Percentiles rank a stretch among this genome's conserved stretches.
Conservation (phyloP, 2,797 vertebrate genomes). For the Xerus rutilus region DNA sequence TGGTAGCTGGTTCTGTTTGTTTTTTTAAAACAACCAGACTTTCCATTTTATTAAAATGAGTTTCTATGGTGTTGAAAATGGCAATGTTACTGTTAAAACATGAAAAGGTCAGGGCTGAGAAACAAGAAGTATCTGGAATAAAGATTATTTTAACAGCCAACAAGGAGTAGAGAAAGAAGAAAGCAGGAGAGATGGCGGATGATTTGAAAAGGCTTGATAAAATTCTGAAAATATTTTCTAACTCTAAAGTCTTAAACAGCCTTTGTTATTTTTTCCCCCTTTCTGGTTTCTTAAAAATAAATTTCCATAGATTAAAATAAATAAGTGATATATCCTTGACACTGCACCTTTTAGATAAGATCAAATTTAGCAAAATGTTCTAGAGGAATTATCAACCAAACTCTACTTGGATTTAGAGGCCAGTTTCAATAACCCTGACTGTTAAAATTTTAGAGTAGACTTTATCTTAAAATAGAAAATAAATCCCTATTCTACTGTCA, state of each 20-base stretch:
- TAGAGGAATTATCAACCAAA: conserved; percentile 45
- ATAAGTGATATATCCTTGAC: background rate
- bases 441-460: conserved; percentile 16
- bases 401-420: conserved; percentile 22
- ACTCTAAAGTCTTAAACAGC: background rate
- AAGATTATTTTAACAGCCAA: conserved; percentile 30
- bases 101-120: background rate
- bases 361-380: conserved; percentile 55
- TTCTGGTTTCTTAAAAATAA: background rate
- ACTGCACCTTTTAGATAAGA: conserved; percentile 45
- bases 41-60: conserved; percentile 61
- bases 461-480: conserved; percentile 57
- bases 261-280: background rate
- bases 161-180: background rate
- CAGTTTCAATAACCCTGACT: conserved; percentile 38
- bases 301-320: conserved; percentile 11
- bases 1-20: conserved; percentile 38
- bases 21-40: conserved; percentile 37
- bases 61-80: conserved; percentile 53
- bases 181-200: background rate
- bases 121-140: conserved; percentile 43
- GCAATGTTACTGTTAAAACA: background rate
- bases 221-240: conserved; percentile 68
- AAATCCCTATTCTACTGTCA: background rate
- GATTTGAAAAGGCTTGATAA: background rate